These are phyloP conservation scores for Drosophila colorata DNA, from an alignment of 2,888 invertebrate species.

Conservation along the genomic window DNA sequence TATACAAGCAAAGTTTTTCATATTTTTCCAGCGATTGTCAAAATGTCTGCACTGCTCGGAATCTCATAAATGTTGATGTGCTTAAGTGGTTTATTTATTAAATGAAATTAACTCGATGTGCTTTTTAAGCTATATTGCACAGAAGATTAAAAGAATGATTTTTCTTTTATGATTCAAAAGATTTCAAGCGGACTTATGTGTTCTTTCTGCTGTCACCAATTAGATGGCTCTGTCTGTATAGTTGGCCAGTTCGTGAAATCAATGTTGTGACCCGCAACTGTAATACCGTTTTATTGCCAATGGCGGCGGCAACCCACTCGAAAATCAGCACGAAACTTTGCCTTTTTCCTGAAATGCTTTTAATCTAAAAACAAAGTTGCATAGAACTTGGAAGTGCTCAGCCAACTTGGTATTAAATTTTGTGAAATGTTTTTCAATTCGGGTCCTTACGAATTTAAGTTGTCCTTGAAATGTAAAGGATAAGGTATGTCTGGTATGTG, in stretches of 20 bases:
- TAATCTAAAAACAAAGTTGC: conserved; percentile 73
- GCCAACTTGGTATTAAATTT: conserved; percentile 42
- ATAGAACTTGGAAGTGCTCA: conserved; percentile 35
- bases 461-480: conserved; percentile 62
- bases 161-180: no score
- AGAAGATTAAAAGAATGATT: no score
- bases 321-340: conserved; percentile 51
- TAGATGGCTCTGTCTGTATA: neutral
- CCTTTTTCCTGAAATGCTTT: conserved; percentile 64
- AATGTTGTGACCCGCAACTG: conserved; percentile 68
- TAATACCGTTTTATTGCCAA: conserved; percentile 73
- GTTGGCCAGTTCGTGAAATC: conserved; percentile 72
- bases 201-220: neutral
- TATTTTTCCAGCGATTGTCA: no score
- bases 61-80: no score
- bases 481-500: neutral
- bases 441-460: conserved; percentile 59
- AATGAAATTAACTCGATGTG: no score
- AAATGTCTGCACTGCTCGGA: no score
- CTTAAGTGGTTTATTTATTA: no score
- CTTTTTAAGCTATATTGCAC: no score
- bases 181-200: neutral
- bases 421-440: conserved; percentile 46
- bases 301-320: conserved; percentile 29
- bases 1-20: neutral